These are phyloP conservation scores for Amorpha juglandis DNA, from an alignment of 2,888 invertebrate species.

Conservation along the genomic window DNA sequence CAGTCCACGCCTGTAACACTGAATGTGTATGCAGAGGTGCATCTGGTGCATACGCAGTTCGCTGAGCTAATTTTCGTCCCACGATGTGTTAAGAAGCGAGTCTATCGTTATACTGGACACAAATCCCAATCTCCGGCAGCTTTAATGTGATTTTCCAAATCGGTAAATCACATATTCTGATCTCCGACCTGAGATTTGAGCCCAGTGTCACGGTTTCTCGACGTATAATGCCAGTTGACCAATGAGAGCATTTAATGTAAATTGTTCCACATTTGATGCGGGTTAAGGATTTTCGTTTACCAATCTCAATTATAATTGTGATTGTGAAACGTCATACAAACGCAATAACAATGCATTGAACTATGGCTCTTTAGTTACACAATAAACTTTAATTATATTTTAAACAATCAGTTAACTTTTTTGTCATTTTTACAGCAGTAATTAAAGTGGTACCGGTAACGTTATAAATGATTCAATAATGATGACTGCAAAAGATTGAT, in stretches of 20 bases:
- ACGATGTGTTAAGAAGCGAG: too few relatives aligned
- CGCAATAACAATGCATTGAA: slow-evolving; percentile 14
- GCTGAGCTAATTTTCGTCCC: too few relatives aligned
- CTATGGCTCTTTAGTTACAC: slow-evolving; percentile 16
- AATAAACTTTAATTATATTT: slow-evolving; percentile 18
- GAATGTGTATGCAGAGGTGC: too few relatives aligned
- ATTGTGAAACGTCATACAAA: not conserved
- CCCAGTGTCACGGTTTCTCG: too few relatives aligned
- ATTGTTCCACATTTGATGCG: not conserved
- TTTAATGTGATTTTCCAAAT: too few relatives aligned
- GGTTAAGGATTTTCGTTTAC: slow-evolving; percentile 4
- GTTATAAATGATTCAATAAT: slow-evolving; percentile 18
- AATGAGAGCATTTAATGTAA: not conserved
- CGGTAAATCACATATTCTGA: too few relatives aligned
- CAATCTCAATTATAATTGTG: slow-evolving; percentile 10
- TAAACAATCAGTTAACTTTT: slow-evolving; percentile 3
- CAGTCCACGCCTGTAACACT: too few relatives aligned
- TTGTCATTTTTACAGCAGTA: not conserved
- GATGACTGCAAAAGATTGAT: slow-evolving; percentile 17
- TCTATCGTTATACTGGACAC: too few relatives aligned
- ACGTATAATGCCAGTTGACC: not conserved
- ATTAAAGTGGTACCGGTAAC: slow-evolving; percentile 12
- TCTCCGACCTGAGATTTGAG: too few relatives aligned
- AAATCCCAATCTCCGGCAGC: too few relatives aligned
- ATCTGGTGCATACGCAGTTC: too few relatives aligned